These are phyloP conservation scores for Byasa hedistus DNA, from an alignment of 2,888 invertebrate species.

Conservation along the genomic window DNA sequence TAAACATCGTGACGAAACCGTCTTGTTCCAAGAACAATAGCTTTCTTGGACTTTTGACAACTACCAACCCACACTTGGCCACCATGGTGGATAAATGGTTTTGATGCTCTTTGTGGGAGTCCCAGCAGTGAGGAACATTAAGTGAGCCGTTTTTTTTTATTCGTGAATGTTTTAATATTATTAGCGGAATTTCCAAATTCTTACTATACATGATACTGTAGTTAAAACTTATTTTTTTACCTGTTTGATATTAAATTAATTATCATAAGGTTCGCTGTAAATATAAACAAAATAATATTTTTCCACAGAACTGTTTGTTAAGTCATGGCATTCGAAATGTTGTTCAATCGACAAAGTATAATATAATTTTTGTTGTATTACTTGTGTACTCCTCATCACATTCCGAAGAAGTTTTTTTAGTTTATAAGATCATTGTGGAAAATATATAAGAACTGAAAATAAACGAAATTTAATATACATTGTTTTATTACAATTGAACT, in stretches of 20 bases:
- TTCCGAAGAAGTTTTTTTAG: conserved; percentile 56
- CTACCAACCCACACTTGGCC: no score
- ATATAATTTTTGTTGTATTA: conserved; percentile 49
- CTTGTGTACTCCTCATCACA: conserved; percentile 57
- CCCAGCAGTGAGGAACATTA: no score
- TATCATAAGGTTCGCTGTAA: conserved; percentile 49
- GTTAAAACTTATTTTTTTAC: conserved; percentile 47
- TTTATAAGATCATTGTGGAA: conserved; percentile 47
- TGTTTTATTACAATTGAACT: conserved; percentile 31
- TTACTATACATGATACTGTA: conserved; percentile 42
- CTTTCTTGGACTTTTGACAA: no score
- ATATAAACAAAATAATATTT: conserved; percentile 52
- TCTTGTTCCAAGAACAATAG: no score
- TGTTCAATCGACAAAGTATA: conserved; percentile 44
- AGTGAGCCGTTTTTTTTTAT: no score
- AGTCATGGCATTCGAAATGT: conserved; percentile 44
- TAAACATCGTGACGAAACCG: neutral
- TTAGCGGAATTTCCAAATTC: conserved; percentile 1
- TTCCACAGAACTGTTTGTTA: conserved; percentile 45
- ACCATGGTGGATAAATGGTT: no score
- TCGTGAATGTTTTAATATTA: conserved; percentile 2
- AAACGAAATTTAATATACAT: conserved; percentile 31
- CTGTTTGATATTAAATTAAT: conserved; percentile 42
- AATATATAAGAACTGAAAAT: conserved; percentile 42
- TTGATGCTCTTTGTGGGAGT: neutral